Percentiles rank a stretch among this genome's conserved stretches.
These are phyloP conservation scores for Mizuhopecten yessoensis DNA, from an alignment of 1,140 invertebrate genomes.

Conservation along the genomic window DNA sequence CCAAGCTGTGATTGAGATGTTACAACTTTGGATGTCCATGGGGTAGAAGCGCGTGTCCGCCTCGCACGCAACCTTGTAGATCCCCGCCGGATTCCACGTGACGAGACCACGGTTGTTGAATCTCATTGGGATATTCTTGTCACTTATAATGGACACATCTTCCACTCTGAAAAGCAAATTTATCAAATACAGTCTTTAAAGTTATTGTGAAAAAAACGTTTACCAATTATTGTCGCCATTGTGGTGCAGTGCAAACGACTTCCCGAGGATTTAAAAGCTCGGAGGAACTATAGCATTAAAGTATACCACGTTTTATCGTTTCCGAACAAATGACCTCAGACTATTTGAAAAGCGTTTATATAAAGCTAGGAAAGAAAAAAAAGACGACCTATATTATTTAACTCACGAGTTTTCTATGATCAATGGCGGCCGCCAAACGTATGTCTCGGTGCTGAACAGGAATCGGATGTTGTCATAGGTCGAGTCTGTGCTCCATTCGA, in stretches of 20 bases:
- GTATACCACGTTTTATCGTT: too few species aligned
- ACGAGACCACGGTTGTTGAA: constrained; percentile 43
- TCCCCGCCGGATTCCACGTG: constrained; percentile 50
- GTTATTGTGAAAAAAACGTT: too few species aligned
- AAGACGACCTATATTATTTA: too few species aligned
- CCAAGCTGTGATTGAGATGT: constrained; percentile 53
- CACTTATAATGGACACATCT: constrained; percentile 53
- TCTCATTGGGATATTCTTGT: constrained; percentile 47
- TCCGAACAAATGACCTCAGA: too few species aligned
- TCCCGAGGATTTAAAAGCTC: too few species aligned
- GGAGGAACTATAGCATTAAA: too few species aligned
- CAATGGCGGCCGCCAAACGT: constrained; percentile 51
- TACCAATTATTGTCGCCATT: too few species aligned
- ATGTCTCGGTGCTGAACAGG: constrained; percentile 53
- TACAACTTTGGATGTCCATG: constrained; percentile 51
- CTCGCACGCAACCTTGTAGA: constrained; percentile 55
- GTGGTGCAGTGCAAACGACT: too few species aligned
- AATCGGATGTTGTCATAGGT: constrained; percentile 47
- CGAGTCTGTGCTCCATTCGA: not conserved
- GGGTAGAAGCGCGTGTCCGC: constrained; percentile 56
- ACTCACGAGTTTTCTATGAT: constrained; percentile 59
- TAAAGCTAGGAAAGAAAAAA: too few species aligned
- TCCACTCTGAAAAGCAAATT: constrained; percentile 45
- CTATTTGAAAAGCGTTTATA: too few species aligned
- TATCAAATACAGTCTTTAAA: too few species aligned